Percentiles rank a stretch among this genome's conserved stretches.
Evolutionary conservation across 2,888 invertebrate species (phyloP).

Genomic region (Cristatella mucedo): DNA sequence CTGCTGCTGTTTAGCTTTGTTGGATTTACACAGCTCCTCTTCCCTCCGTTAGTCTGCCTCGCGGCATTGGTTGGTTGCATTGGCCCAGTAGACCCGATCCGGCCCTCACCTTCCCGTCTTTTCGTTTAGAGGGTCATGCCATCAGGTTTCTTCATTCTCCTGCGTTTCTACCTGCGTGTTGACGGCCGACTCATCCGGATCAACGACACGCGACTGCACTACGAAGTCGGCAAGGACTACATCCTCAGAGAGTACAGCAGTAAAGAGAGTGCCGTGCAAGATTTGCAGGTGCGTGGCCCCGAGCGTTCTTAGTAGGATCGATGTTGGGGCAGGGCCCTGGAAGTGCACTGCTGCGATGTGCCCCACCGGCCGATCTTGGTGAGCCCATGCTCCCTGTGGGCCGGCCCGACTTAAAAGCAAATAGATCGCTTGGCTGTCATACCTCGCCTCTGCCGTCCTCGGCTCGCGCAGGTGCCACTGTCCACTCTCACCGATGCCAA

Average conservation of each 20-base stretch:
- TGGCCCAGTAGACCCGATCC: too few species aligned
- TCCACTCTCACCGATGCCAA: conserved; percentile 51
- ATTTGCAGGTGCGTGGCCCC: conserved; percentile 20
- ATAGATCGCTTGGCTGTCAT: too few species aligned
- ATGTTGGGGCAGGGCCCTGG: too few species aligned
- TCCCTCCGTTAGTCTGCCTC: too few species aligned
- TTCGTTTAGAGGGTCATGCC: conserved; percentile 80
- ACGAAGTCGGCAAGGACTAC: conserved; percentile 49
- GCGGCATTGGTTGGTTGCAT: too few species aligned
- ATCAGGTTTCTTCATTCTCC: conserved; percentile 69
- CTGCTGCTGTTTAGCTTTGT: too few species aligned
- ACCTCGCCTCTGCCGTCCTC: not conserved
- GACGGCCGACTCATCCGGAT: conserved; percentile 76
- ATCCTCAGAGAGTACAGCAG: conserved; percentile 66
- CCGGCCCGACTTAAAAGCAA: too few species aligned
- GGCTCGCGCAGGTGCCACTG: conserved; percentile 44
- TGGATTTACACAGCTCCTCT: too few species aligned
- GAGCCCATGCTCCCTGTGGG: too few species aligned
- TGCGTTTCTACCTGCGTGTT: conserved; percentile 79
- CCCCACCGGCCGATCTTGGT: too few species aligned
- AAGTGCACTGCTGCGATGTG: too few species aligned
- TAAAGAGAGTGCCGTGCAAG: conserved; percentile 54
- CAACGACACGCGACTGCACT: conserved; percentile 53
- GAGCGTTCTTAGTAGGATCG: conserved; percentile 4
- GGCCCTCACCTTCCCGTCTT: too few species aligned